Percentiles rank a stretch among this genome's conserved stretches.
Evolutionary conservation across 2,797 vertebrate species (phyloP).

Genomic region (Cheirogaleus major): DNA sequence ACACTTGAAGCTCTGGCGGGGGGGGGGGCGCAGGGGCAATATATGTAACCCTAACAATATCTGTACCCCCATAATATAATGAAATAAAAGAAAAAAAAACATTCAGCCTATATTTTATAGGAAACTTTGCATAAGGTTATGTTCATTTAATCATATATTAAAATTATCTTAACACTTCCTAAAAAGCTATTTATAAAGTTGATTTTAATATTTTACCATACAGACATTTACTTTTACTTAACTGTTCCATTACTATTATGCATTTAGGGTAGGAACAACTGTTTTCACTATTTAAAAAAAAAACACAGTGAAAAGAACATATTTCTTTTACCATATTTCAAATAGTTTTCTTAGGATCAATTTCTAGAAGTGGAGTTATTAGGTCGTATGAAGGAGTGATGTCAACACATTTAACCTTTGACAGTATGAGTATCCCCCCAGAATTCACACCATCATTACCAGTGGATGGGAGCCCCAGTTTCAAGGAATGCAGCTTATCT

Average conservation of each 20-base stretch:
- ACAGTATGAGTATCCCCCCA: background rate
- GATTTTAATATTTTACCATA: slow-evolving; percentile 33
- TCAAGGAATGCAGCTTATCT: background rate
- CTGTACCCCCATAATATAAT: too few species aligned
- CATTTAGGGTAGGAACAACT: background rate
- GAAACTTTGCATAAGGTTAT: background rate
- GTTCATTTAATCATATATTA: background rate
- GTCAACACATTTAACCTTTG: background rate
- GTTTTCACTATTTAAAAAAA: background rate
- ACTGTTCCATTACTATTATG: background rate
- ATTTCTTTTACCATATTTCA: background rate
- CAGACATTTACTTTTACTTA: slow-evolving; percentile 19
- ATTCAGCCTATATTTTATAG: background rate
- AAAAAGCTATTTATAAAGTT: slow-evolving; percentile 13
- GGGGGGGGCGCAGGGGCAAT: too few species aligned
- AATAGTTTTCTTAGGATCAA: background rate
- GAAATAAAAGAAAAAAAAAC: too few species aligned
- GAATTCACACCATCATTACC: background rate
- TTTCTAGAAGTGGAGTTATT: background rate
- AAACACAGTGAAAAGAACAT: background rate
- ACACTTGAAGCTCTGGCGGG: too few species aligned
- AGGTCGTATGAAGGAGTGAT: background rate
- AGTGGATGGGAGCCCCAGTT: background rate
- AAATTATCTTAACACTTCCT: slow-evolving; percentile 17
- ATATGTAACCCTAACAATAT: too few species aligned